Evolutionary conservation across 2,797 vertebrate genomes (phyloP).

Genomic region (Strix occidentalis): DNA sequence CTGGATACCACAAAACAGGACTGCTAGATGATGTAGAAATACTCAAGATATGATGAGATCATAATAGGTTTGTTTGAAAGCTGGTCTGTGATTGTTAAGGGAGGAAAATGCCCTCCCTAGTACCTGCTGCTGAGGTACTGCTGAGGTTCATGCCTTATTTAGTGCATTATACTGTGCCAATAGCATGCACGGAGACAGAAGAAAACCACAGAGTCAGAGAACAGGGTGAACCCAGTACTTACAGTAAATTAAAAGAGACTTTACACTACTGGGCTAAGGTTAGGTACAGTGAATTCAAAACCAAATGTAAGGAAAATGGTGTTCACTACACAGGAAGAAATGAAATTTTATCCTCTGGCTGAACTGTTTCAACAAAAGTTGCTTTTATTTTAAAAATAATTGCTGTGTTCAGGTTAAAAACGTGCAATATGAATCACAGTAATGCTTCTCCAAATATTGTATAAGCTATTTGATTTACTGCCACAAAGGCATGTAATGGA

Average conservation of each 20-base stretch:
- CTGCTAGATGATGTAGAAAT: not conserved
- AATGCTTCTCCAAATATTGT: not conserved
- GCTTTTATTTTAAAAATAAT: not conserved
- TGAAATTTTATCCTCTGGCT: not conserved
- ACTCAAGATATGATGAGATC: not conserved
- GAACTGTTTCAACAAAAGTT: not conserved
- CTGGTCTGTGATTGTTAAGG: not conserved
- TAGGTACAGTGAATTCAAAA: not conserved
- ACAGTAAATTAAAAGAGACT: not conserved
- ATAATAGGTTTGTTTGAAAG: not conserved
- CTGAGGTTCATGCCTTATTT: not conserved
- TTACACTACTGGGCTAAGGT: not conserved
- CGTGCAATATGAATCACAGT: not conserved
- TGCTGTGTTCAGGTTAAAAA: not conserved
- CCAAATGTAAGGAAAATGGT: not conserved
- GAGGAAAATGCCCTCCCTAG: not conserved
- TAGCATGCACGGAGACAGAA: not conserved
- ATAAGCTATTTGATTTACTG: not conserved
- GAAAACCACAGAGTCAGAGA: not conserved
- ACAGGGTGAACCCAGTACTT: not conserved
- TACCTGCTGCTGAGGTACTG: not conserved
- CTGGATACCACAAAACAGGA: not conserved
- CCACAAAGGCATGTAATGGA: not conserved
- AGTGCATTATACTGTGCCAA: not conserved
- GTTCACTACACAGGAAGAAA: not conserved